Evolutionary conservation across 1,140 invertebrate genomes (phyloP).

Genomic region (Wiebesia pumilae): DNA sequence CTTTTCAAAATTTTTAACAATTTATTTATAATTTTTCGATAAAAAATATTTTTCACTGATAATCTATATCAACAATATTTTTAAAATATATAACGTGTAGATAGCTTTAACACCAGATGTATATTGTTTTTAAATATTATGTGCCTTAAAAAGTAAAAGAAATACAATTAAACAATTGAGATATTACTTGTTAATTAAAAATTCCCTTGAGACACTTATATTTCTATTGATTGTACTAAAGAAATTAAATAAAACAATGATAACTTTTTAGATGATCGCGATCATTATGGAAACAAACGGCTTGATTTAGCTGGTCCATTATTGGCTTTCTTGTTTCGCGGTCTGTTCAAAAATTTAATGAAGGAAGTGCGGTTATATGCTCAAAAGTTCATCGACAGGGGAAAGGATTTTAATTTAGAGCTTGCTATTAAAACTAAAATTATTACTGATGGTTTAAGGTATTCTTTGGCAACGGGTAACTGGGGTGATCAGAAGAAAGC

Average conservation of each 20-base stretch:
- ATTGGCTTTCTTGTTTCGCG: slow-evolving; percentile 95
- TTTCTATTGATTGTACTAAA: no score
- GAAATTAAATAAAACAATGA: background rate
- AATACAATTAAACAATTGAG: background rate
- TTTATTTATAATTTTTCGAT: no score
- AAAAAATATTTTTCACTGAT: no score
- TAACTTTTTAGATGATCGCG: slow-evolving; percentile 88
- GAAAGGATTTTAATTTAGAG: slow-evolving; percentile 62
- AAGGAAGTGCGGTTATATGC: slow-evolving; percentile 98
- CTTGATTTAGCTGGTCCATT: slow-evolving; percentile 97
- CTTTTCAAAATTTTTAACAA: no score
- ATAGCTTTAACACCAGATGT: no score
- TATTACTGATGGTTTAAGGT: slow-evolving; percentile 61
- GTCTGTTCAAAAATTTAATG: slow-evolving; percentile 92
- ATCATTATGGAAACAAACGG: slow-evolving; percentile 99
- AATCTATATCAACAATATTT: no score
- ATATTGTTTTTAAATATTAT: no score
- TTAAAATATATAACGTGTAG: no score
- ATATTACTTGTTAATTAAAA: background rate
- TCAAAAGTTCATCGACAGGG: slow-evolving; percentile 98
- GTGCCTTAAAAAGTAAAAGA: background rate
- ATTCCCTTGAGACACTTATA: no score
- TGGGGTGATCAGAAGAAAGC: slow-evolving; percentile 65
- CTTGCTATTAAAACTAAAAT: slow-evolving; percentile 61
- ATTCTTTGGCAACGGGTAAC: slow-evolving; percentile 62